Evolutionary conservation across 2,113 vertebrate genomes (phyloP).

Genomic region (Verasper variegatus): DNA sequence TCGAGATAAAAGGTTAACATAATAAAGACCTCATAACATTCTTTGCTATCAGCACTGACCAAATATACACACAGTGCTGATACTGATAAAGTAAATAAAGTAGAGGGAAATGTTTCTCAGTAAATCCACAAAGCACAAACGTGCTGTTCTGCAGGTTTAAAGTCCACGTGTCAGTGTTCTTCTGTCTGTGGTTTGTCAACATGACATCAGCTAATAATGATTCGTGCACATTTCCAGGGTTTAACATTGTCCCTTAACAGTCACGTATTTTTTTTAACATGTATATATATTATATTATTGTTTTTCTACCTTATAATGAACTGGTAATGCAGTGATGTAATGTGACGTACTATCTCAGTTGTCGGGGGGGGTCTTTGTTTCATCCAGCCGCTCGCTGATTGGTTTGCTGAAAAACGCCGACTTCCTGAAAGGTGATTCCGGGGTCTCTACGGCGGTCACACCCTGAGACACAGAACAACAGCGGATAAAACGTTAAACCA

Average conservation of each 20-base stretch:
- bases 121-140: not conserved
- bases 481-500: not conserved
- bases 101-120: too few relatives aligned
- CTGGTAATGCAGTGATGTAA: constrained; percentile 3
- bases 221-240: too few relatives aligned
- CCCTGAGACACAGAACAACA: constrained; percentile 77
- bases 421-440: constrained; percentile 84
- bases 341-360: constrained; percentile 23
- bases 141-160: constrained; percentile 9
- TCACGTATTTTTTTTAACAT: too few relatives aligned
- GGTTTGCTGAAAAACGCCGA: constrained; percentile 88
- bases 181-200: not conserved
- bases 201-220: not conserved
- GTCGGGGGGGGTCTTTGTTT: constrained; percentile 52
- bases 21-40: too few relatives aligned
- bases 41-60: too few relatives aligned
- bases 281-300: too few relatives aligned
- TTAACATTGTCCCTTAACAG: too few relatives aligned
- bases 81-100: too few relatives aligned
- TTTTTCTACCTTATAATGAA: too few relatives aligned
- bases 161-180: not conserved
- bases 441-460: constrained; percentile 69
- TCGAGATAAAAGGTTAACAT: too few relatives aligned
- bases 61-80: too few relatives aligned
- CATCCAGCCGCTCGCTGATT: constrained; percentile 76